Evolutionary conservation across 2,888 invertebrate species (phyloP).

Genomic region (Melanargia galathea): DNA sequence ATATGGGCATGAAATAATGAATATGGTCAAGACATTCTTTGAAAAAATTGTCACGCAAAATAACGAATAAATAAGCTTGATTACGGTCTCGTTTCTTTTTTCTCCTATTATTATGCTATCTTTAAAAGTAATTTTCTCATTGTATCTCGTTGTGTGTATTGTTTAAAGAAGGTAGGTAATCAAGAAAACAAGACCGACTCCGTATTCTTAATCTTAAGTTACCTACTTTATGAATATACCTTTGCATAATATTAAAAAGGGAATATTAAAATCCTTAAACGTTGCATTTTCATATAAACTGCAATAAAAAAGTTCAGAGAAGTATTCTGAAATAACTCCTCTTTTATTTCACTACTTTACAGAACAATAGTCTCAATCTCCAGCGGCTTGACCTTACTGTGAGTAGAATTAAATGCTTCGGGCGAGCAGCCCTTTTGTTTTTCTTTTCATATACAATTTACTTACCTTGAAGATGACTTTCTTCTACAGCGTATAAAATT

Average conservation of each 20-base stretch:
- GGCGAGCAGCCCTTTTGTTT: constrained; percentile 36
- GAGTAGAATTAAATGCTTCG: constrained; percentile 38
- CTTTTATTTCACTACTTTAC: constrained; percentile 39
- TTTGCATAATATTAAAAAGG: constrained; percentile 18
- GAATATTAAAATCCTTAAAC: constrained; percentile 26
- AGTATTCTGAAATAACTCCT: constrained; percentile 38
- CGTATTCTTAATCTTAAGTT: constrained; percentile 14
- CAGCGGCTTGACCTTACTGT: constrained; percentile 39
- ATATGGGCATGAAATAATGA: not conserved
- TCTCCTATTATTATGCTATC: constrained; percentile 7
- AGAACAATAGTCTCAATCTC: constrained; percentile 39
- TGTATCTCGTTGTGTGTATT: constrained; percentile 17
- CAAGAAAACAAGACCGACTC: constrained; percentile 10
- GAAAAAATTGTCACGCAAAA: not conserved
- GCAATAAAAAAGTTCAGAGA: constrained; percentile 31
- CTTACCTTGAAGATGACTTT: constrained; percentile 28
- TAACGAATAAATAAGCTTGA: not conserved
- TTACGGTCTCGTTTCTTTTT: constrained; percentile 8
- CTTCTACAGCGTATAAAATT: constrained; percentile 22
- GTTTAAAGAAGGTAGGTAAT: constrained; percentile 23
- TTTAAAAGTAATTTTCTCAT: constrained; percentile 24
- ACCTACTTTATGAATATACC: constrained; percentile 13
- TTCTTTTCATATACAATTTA: constrained; percentile 33
- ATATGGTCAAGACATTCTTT: not conserved
- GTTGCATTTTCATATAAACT: constrained; percentile 25